These are phyloP conservation scores for Tympanoctomys barrerae DNA, from an alignment of 2,797 vertebrate species.

Conservation along the genomic window DNA sequence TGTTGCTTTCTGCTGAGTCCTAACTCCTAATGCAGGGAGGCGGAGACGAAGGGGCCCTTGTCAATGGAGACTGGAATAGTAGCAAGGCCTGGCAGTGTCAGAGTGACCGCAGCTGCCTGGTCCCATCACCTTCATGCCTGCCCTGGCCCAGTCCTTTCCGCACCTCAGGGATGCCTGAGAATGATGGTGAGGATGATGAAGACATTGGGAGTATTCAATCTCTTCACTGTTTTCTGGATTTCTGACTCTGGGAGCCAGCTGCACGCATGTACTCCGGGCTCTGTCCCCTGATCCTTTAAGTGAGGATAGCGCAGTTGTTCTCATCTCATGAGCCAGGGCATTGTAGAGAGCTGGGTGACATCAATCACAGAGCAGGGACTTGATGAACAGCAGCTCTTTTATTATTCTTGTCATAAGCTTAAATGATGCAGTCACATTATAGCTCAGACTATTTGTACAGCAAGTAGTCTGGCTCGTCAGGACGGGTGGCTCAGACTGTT, in stretches of 20 bases:
- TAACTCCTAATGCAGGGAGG: not conserved
- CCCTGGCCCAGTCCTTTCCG: not conserved
- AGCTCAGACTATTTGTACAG: not conserved
- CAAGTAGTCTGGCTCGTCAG: not conserved
- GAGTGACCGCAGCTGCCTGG: too few species aligned
- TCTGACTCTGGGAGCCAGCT: not conserved
- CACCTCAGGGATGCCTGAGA: not conserved
- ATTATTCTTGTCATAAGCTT: not conserved
- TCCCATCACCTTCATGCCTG: not conserved
- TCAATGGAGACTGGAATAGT: not conserved
- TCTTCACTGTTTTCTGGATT: not conserved
- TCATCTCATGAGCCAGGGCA: not conserved
- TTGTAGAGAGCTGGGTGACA: not conserved
- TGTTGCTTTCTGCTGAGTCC: not conserved
- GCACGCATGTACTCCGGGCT: not conserved
- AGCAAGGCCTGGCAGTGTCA: too few species aligned
- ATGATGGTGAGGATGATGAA: not conserved
- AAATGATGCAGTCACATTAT: not conserved
- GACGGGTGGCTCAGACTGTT: not conserved
- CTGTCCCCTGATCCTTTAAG: not conserved
- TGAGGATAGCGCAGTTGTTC: not conserved
- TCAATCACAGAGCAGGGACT: not conserved
- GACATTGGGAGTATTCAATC: not conserved
- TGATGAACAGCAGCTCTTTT: not conserved
- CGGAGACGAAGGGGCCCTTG: not conserved